These are phyloP conservation scores for Myxocyprinus asiaticus DNA, from an alignment of 2,113 vertebrate species.

Conservation along the genomic window DNA sequence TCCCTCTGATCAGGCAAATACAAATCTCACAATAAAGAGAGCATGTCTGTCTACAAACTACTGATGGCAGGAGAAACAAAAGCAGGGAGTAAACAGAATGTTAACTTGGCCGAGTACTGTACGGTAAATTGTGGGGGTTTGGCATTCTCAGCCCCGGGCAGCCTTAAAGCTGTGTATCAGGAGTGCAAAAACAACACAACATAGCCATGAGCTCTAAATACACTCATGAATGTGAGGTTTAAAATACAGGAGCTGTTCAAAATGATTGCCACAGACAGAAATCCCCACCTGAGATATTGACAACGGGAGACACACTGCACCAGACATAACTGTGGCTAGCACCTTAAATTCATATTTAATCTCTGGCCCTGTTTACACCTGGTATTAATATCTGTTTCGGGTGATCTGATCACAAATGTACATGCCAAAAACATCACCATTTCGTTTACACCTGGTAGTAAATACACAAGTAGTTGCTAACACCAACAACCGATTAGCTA, in stretches of 20 bases:
- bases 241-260: background rate
- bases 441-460: no score
- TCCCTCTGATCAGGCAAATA: conserved; percentile 15
- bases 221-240: conserved; percentile 6
- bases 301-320: background rate
- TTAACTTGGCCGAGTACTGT: conserved; percentile 86
- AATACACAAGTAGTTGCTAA: no score
- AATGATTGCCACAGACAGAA: background rate
- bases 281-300: background rate
- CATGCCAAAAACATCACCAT: no score
- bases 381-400: no score
- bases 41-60: conserved; percentile 2
- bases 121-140: conserved; percentile 67
- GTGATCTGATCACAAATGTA: no score
- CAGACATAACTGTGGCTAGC: background rate
- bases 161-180: background rate
- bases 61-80: conserved; percentile 60
- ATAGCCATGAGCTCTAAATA: conserved; percentile 24
- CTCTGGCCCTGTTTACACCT: no score
- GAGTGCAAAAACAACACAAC: conserved; percentile 38
- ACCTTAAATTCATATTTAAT: background rate
- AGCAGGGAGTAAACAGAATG: conserved; percentile 63
- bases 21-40: conserved; percentile 13
- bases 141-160: conserved; percentile 18
- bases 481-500: no score